These are phyloP conservation scores for Fulica atra DNA, from an alignment of 2,113 vertebrate species.

Conservation along the genomic window DNA sequence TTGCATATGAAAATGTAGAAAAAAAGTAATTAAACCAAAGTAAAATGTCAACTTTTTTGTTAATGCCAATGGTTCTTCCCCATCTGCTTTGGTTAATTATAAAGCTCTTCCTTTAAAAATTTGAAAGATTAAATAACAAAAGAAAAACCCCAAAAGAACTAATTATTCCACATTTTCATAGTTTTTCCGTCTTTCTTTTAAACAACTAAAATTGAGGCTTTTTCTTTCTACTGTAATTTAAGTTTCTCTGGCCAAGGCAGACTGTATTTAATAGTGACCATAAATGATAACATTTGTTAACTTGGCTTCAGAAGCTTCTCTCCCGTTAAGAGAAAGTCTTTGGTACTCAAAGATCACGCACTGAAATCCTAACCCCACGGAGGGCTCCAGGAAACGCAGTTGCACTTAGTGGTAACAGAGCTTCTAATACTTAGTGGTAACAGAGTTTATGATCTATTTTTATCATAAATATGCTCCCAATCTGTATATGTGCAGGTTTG, in stretches of 20 bases:
- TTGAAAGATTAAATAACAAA: background rate
- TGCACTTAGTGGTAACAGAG: background rate
- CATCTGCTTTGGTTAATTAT: background rate
- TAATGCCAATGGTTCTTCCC: background rate
- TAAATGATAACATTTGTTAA: background rate
- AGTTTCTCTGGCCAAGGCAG: background rate
- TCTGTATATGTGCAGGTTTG: background rate
- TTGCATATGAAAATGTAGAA: background rate
- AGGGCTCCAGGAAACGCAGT: background rate
- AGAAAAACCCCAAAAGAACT: background rate
- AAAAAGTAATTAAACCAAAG: background rate
- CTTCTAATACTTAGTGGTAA: background rate
- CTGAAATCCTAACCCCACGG: background rate
- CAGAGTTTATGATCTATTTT: background rate
- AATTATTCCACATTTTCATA: background rate
- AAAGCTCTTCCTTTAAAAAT: background rate
- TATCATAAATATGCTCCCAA: background rate
- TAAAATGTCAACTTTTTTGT: background rate
- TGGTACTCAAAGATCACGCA: background rate
- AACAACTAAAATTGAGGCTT: background rate
- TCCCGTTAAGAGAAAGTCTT: background rate
- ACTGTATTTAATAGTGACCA: background rate
- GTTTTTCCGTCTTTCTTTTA: background rate
- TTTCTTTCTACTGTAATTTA: background rate
- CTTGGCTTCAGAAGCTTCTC: background rate